Base-by-base conservation (phyloP, 2,888 invertebrate species). In the Holacanthella duospinosa region DNA sequence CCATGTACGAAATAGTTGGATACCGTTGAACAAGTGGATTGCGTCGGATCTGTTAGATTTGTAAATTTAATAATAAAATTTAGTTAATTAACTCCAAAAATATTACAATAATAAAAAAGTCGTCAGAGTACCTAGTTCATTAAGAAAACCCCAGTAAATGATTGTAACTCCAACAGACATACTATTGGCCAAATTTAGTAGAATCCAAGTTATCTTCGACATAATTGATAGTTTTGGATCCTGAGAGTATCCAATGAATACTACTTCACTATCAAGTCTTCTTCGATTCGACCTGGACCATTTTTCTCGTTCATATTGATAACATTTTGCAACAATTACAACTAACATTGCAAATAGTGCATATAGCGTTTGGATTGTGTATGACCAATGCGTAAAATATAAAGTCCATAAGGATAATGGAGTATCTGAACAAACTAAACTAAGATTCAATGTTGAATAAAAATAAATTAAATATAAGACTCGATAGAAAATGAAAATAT, bases 331-430 rank as follows among this genome's bases (percentile, higher is more conserved):
- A 9, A 9, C 19, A 4, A 63, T 0, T 9, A 69, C 56, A 53
- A 61, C 60, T 2, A 59, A 9, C 44, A 69, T 68, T 25, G 43
- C 64, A 6, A 67, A 1, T 6, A 57, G 24, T 1, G 68, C 54
- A 48, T 70, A 70, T 4, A 66, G 24, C 12, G 63, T 21, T 63
- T 70, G 70, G 4, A 67, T 1, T 12, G 56, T 29, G 43, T 63
- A 68, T 1, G 67, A 58, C 29, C 62, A 61, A 28, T 68, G 67
- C 12, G 70, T 70, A 21, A 69, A 44, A 56, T 62, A 70, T 16
- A 69, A 60, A 29, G 60, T 61, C 57, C 64, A 69, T 19, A 63
- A 62, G n/a, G 43, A 59, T n/a, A 48, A 21, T 3, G 43, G 29
- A 1, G 43, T 29, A 19, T 55, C 36, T 2, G 12, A 12, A 29